Conservation (phyloP, 2,888 invertebrate genomes). For the Drosophila kambysellisi region DNA sequence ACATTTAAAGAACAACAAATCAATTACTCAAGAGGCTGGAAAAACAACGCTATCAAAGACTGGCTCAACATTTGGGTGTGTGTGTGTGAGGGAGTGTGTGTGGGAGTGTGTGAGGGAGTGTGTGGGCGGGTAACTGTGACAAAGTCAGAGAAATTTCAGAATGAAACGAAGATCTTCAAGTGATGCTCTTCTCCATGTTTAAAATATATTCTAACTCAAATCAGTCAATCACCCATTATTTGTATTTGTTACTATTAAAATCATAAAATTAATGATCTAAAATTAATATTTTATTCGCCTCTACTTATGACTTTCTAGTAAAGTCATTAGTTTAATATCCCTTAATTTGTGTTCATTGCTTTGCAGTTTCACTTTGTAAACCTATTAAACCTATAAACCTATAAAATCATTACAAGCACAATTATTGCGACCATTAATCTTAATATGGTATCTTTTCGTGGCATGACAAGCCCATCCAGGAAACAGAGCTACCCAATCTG, state of each 20-base stretch:
- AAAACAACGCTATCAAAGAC: slow-evolving; percentile 20
- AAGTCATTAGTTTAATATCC: accelerated
- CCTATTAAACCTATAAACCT: too few species aligned
- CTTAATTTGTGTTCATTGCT: not conserved
- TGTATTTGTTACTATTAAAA: not conserved
- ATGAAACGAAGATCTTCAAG: not conserved
- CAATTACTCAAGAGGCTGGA: slow-evolving; percentile 39
- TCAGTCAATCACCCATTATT: not conserved
- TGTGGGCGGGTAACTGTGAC: slow-evolving; percentile 4
- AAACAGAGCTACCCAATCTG: slow-evolving; percentile 9
- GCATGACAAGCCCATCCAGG: slow-evolving; percentile 3
- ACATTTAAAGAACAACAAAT: slow-evolving; percentile 51
- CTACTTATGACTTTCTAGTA: not conserved
- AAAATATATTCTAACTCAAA: not conserved
- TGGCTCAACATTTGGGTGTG: slow-evolving; percentile 5
- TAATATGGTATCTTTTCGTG: not conserved
- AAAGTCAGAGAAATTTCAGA: not conserved
- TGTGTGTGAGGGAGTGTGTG: not conserved
- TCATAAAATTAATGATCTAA: not conserved
- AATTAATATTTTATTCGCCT: not conserved
- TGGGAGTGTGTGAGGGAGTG: not conserved
- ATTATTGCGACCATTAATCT: not conserved
- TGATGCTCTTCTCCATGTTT: not conserved
- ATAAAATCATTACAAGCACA: not conserved
- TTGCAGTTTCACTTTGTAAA: not conserved